phyloP scores from a whole-genome alignment of 2,797 vertebrate species.

The Enoplosus armatus region DNA sequence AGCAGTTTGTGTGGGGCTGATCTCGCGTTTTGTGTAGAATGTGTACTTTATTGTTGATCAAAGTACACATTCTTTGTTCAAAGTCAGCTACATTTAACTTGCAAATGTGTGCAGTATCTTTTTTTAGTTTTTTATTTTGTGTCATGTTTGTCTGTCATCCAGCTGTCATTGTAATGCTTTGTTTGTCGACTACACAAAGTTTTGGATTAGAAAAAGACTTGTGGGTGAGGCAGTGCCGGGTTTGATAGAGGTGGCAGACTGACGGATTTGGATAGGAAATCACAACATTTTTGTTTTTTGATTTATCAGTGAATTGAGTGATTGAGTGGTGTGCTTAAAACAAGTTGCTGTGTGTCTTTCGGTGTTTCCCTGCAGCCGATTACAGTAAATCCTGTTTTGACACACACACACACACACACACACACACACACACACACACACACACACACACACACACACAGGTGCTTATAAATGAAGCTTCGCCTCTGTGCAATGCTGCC shows the following conservation, averaged over 20 bases:
- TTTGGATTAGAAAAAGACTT: too few relatives aligned
- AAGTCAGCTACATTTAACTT: background rate
- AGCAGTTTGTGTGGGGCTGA: background rate
- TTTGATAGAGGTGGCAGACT: background rate
- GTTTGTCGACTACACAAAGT: too few relatives aligned
- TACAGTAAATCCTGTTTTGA: slow-evolving; percentile 5
- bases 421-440: too few relatives aligned
- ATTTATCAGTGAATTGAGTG: too few relatives aligned
- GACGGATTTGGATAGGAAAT: background rate
- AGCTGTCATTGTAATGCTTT: background rate
- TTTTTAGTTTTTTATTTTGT: background rate
- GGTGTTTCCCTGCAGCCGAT: background rate
- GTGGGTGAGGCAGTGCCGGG: background rate
- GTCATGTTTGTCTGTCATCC: background rate
- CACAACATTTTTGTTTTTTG: too few relatives aligned
- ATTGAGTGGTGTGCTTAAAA: background rate
- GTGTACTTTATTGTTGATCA: background rate
- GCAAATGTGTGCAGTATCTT: background rate
- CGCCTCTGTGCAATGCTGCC: background rate
- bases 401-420: too few relatives aligned
- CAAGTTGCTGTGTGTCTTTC: background rate
- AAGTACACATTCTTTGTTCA: too few relatives aligned
- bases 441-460: too few relatives aligned
- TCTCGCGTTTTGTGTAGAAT: background rate
- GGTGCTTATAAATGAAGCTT: background rate